Evolutionary conservation across 2,113 vertebrate genomes (phyloP).

Genomic region (Morone saxatilis): DNA sequence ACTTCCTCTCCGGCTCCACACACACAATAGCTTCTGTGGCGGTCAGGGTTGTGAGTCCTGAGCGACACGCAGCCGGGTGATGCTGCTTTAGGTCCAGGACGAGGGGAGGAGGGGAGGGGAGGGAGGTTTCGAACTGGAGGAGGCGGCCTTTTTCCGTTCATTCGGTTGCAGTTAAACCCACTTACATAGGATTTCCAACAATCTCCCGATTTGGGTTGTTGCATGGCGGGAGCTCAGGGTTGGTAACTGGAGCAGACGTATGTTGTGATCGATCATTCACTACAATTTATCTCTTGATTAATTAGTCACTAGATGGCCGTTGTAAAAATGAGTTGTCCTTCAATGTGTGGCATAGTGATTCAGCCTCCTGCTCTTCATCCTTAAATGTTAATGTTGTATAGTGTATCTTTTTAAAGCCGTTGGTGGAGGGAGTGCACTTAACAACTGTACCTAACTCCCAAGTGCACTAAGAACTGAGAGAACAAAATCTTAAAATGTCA

Average conservation of each 20-base stretch:
- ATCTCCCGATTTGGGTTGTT: neutral
- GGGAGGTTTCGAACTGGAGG: neutral
- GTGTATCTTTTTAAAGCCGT: neutral
- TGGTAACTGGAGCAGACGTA: neutral
- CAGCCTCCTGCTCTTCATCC: neutral
- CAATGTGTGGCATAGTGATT: neutral
- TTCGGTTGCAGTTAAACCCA: conserved; percentile 22
- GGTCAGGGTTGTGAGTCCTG: conserved; percentile 44
- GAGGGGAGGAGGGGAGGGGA: neutral
- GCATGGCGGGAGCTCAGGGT: neutral
- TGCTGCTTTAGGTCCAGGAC: conserved; percentile 35
- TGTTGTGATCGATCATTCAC: neutral
- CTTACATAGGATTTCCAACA: conserved; percentile 7
- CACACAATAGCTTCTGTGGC: conserved; percentile 75
- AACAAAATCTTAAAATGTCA: neutral
- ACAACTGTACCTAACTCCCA: neutral
- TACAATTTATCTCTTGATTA: neutral
- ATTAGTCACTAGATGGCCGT: neutral
- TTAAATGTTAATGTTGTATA: neutral
- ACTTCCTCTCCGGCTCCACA: conserved; percentile 77
- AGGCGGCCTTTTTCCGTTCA: conserved; percentile 24
- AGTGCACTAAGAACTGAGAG: neutral
- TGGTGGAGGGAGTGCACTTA: neutral
- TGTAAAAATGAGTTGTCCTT: neutral
- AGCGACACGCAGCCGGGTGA: conserved; percentile 56